phyloP scores from a whole-genome alignment of 1,140 invertebrate genomes.

The Habropoda laboriosa region DNA sequence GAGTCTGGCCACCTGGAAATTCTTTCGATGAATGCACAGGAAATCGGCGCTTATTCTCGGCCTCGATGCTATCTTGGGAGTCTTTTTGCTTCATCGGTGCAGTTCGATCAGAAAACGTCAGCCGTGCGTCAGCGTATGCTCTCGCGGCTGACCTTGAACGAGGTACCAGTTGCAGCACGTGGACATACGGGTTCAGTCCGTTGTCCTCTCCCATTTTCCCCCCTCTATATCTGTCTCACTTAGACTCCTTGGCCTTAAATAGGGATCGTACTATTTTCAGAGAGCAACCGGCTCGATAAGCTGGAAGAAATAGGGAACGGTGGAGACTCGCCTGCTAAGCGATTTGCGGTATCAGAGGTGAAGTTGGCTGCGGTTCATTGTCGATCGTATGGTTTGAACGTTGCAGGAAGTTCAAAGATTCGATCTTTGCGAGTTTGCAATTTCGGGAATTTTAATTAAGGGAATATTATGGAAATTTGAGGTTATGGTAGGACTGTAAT shows the following conservation, averaged over 20 bases:
- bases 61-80: constrained; percentile 44
- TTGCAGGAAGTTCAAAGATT: too few relatives aligned
- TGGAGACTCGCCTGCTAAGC: background rate
- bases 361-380: background rate
- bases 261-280: constrained; percentile 31
- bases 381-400: background rate
- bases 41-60: constrained; percentile 47
- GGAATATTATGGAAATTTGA: too few relatives aligned
- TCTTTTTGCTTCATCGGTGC: constrained; percentile 27
- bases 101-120: constrained; percentile 30
- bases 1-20: constrained; percentile 22
- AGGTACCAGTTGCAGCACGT: constrained; percentile 41
- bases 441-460: background rate
- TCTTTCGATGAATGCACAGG: constrained; percentile 38
- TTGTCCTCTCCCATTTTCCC: background rate
- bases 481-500: too few relatives aligned
- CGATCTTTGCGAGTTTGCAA: background rate
- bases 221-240: background rate
- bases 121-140: constrained; percentile 25
- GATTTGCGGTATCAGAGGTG: background rate
- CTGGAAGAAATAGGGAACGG: background rate
- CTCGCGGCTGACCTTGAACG: constrained; percentile 34
- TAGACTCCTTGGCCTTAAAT: constrained; percentile 10
- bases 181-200: background rate
- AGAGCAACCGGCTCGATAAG: background rate